Conservation (phyloP, 1,140 invertebrate species). For the Saccostrea echinata region DNA sequence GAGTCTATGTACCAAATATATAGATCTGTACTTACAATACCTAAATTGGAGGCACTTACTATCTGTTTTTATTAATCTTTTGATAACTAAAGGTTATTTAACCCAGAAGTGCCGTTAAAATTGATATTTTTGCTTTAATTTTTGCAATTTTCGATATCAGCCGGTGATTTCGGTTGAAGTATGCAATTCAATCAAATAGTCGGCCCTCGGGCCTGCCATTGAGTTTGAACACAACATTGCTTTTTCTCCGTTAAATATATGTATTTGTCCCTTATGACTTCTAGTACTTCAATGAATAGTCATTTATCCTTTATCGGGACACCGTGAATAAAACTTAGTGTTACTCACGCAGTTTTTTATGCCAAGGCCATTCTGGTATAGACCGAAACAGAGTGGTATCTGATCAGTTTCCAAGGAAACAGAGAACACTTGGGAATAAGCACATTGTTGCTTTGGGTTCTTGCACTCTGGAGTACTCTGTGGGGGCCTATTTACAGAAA, state of each 20-base stretch:
- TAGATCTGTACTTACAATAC: no score
- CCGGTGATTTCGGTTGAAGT: not conserved
- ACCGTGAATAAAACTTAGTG: not conserved
- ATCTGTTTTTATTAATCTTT: not conserved
- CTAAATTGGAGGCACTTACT: no score
- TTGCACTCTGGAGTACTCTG: not conserved
- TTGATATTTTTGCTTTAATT: not conserved
- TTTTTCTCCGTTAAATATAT: not conserved
- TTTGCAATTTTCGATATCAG: constrained; percentile 17
- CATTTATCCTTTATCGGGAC: constrained; percentile 1
- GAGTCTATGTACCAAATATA: no score
- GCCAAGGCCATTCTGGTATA: constrained; percentile 5
- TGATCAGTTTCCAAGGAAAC: not conserved
- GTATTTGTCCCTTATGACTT: not conserved
- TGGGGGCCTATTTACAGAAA: not conserved
- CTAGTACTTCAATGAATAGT: constrained; percentile 11
- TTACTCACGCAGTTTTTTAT: constrained; percentile 1
- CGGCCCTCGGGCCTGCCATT: not conserved
- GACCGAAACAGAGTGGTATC: not conserved
- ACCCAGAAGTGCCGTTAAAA: not conserved
- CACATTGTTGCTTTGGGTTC: not conserved
- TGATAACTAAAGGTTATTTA: not conserved
- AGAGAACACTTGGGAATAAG: not conserved
- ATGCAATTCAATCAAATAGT: not conserved
- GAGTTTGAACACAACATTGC: not conserved